Base-by-base conservation (phyloP, 2,888 invertebrate species). In the Toxonevra muliebris region DNA sequence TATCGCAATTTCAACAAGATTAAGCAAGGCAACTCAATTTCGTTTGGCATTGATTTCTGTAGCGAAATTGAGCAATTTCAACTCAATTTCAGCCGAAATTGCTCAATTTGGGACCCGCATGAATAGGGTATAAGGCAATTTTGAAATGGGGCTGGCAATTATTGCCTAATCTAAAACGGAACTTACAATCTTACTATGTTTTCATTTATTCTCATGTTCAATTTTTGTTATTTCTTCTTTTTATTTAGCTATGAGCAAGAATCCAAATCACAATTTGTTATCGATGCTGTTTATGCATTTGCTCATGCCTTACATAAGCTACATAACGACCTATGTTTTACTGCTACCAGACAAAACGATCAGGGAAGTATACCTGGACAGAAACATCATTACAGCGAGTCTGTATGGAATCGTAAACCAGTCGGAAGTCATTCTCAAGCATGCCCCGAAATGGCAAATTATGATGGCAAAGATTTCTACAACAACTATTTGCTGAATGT, bases 231-330 rank as follows among this genome's bases (percentile, higher is more conserved):
- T 40, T 41, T 58, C 45, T 41, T 10, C 19, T 67, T 20, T 65
- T 54, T 10, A 48, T 65, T 15, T 62, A 82, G 82, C 7, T 82
- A 82, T 62, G 82, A 82, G 66, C 82, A 82, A 62, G 82, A 82
- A 72, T 82, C 82, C 0, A 82, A 82, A 69, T 81, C 82, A 0
- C 82, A 82, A 66, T 82, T 82, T 55, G 82, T 84, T 86, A 91
- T 92, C 66, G 92, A 93, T 82, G 93, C 93, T 0, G 92, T 93
- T 1, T 92, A 91, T 76, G 91, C 92, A 0, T 89, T 92, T 81
- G 93, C 93, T 1, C 88, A 91, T 77, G 91, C 91, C 0, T 85
- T 93, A 19, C 89, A 92, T 79, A 87, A 88, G 69, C 85, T 90
- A 76, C 87, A 90, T 62, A 83, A 83, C 20, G 89, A 90, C 72